Conservation (phyloP, 1,140 invertebrate genomes). For the Drosophila tropicalis region DNA sequence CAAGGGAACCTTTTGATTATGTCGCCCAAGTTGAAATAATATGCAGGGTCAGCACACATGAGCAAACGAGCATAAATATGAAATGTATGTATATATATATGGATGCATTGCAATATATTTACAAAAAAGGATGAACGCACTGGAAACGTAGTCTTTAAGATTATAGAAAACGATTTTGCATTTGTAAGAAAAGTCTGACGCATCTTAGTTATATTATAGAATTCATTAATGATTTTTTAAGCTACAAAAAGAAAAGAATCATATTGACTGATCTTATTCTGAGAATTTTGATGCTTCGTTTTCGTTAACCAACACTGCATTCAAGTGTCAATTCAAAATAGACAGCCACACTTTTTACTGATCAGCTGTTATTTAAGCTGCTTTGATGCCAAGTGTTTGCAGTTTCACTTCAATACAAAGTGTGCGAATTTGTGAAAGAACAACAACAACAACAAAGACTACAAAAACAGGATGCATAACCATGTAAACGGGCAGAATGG, state of each 20-base stretch:
- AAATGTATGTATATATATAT: conserved; percentile 3
- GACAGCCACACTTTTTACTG: background rate
- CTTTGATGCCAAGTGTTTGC: background rate
- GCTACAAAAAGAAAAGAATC: too few relatives aligned
- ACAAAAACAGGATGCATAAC: conserved; percentile 40
- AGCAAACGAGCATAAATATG: conserved; percentile 24
- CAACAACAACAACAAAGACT: conserved; percentile 4
- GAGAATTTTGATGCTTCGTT: too few relatives aligned
- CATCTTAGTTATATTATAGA: too few relatives aligned
- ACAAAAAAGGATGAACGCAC: too few relatives aligned
- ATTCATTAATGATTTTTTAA: too few relatives aligned
- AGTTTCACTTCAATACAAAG: background rate
- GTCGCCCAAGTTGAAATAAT: conserved; percentile 80
- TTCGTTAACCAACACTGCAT: too few relatives aligned
- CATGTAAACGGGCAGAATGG: background rate
- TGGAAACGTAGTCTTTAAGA: too few relatives aligned
- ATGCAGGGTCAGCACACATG: conserved; percentile 71
- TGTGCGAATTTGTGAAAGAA: background rate
- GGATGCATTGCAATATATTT: too few relatives aligned
- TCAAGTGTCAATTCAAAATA: too few relatives aligned
- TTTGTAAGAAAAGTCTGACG: too few relatives aligned
- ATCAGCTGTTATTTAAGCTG: background rate
- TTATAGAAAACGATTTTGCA: too few relatives aligned
- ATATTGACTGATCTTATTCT: too few relatives aligned
- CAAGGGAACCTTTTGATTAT: conserved; percentile 73